Evolutionary conservation across 2,113 vertebrate genomes (phyloP).

Genomic region (Trogon melanurus): DNA sequence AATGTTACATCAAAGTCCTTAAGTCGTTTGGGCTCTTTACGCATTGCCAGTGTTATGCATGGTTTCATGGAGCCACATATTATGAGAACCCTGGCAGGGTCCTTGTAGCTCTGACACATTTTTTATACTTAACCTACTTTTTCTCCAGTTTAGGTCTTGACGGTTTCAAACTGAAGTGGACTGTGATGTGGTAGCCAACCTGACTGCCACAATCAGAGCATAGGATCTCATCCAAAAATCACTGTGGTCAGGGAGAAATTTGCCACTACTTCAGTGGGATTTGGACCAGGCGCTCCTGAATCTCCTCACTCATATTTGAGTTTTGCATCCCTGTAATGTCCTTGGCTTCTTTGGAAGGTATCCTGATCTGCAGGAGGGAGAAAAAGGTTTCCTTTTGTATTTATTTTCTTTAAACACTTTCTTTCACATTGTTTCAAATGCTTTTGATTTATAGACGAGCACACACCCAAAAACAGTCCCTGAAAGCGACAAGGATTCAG

Average conservation of each 20-base stretch:
- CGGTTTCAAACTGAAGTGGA: not conserved
- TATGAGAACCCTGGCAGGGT: not conserved
- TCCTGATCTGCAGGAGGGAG: not conserved
- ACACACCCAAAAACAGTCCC: conserved; percentile 36
- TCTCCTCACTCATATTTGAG: not conserved
- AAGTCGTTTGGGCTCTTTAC: not conserved
- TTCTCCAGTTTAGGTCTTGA: not conserved
- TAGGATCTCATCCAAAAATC: not conserved
- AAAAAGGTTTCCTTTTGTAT: not conserved
- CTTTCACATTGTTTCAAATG: conserved; percentile 43
- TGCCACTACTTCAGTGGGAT: not conserved
- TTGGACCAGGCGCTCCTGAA: not conserved
- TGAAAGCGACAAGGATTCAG: conserved; percentile 28
- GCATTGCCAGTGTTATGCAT: not conserved
- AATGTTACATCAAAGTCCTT: not conserved
- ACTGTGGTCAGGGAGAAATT: not conserved
- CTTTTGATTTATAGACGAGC: conserved; percentile 46
- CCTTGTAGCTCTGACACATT: not conserved
- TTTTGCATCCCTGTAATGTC: not conserved
- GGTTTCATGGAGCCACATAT: not conserved
- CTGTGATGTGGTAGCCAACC: not conserved
- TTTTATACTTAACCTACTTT: not conserved
- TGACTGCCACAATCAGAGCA: not conserved
- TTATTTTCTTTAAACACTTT: conserved; percentile 37
- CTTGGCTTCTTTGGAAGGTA: conserved; percentile 1